A percentile compares a stretch with the other conserved stretches of the same genome.
Evolutionary conservation across 2,888 invertebrate species (phyloP).

Genomic region (Ophraella communa): DNA sequence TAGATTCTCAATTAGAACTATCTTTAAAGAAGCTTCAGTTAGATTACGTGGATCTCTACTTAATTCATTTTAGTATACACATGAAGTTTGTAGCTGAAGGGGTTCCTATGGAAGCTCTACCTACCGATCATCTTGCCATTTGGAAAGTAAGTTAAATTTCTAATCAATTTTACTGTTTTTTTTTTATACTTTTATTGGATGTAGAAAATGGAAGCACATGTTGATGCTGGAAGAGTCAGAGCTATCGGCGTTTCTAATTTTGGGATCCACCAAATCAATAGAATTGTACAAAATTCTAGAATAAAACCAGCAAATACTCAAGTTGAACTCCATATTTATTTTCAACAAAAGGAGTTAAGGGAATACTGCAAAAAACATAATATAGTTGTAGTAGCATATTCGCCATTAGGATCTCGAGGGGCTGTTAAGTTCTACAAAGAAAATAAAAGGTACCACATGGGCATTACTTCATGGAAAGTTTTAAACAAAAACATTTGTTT

Average conservation of each 20-base stretch:
- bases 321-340: conserved; percentile 66
- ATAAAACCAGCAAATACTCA: conserved; percentile 66
- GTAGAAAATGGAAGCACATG: conserved; percentile 67
- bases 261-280: conserved; percentile 6
- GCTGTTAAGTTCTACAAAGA: conserved; percentile 55
- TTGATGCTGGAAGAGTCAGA: conserved; percentile 60
- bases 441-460: no score
- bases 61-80: conserved; percentile 77
- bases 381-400: conserved; percentile 51
- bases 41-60: conserved; percentile 80
- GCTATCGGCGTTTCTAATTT: not conserved
- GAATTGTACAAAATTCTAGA: conserved; percentile 49
- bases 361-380: conserved; percentile 34
- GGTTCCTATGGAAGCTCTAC: conserved; percentile 61
- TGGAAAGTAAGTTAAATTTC: conserved; percentile 67
- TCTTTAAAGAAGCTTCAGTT: conserved; percentile 74
- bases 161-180: not conserved
- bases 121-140: conserved; percentile 71
- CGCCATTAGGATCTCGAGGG: conserved; percentile 60
- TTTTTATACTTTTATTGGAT: not conserved
- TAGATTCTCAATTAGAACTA: conserved; percentile 68
- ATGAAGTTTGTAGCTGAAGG: conserved; percentile 65
- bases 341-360: conserved; percentile 59
- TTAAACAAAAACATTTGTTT: no score
- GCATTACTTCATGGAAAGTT: no score